phyloP scores from a whole-genome alignment of 2,113 vertebrate species.

The Hyaena hyaena region DNA sequence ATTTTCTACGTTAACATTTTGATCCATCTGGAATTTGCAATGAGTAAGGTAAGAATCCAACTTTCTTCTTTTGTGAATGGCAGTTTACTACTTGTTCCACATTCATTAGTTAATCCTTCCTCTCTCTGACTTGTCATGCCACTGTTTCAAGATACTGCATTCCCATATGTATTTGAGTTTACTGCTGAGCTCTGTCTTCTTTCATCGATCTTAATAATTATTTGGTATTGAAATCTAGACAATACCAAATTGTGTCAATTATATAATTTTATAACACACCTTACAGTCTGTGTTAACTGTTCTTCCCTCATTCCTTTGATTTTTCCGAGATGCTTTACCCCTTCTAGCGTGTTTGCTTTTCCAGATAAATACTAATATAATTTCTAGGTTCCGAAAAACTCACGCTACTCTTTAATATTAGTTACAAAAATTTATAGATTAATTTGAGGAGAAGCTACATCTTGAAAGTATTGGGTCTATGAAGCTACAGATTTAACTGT shows the following conservation, averaged over 20 bases:
- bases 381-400: background rate
- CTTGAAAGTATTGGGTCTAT: background rate
- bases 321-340: background rate
- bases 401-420: background rate
- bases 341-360: background rate
- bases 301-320: background rate
- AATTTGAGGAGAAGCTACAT: background rate
- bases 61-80: background rate
- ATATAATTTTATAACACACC: background rate
- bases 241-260: background rate
- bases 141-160: background rate
- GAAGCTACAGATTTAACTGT: constrained; percentile 23
- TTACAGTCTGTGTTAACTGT: background rate
- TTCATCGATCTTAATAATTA: background rate
- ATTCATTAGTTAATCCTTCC: background rate
- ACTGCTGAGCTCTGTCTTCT: background rate
- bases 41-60: background rate
- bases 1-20: background rate
- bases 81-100: background rate
- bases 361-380: background rate
- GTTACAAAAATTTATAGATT: background rate
- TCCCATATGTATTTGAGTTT: background rate
- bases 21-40: background rate
- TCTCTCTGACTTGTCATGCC: background rate
- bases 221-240: background rate